These are phyloP conservation scores for Hypomecis punctinalis DNA, from an alignment of 2,888 invertebrate species.

Conservation along the genomic window DNA sequence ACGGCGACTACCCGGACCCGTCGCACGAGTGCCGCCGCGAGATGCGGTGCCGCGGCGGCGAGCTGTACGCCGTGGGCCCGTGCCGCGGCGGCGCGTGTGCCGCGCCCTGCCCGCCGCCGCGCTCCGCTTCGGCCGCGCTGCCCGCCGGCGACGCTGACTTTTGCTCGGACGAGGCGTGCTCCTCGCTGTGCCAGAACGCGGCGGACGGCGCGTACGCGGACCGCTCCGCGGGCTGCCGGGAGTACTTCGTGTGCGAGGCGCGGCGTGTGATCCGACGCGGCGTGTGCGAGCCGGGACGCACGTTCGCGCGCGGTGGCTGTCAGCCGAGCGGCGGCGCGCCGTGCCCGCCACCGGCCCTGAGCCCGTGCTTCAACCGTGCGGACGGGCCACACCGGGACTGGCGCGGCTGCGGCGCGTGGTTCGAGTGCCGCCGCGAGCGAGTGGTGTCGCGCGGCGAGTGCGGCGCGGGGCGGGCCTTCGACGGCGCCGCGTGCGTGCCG, in stretches of 20 bases:
- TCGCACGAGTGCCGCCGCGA: constrained; percentile 84
- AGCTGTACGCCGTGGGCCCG: constrained; percentile 67
- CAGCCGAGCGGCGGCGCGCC: constrained; percentile 70
- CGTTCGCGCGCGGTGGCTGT: constrained; percentile 83
- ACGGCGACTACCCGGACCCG: constrained; percentile 84
- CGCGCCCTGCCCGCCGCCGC: constrained; percentile 70
- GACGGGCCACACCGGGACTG: constrained; percentile 78
- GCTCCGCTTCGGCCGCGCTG: constrained; percentile 71
- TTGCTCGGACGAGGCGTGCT: constrained; percentile 78
- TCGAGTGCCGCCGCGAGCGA: constrained; percentile 77
- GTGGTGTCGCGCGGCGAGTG: constrained; percentile 78
- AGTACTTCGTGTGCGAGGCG: constrained; percentile 85
- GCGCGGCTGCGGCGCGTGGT: constrained; percentile 79
- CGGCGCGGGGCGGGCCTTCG: constrained; percentile 75
- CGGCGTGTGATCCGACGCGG: constrained; percentile 81
- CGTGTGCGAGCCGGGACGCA: constrained; percentile 80
- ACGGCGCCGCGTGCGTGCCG: constrained; percentile 77
- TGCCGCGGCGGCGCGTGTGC: constrained; percentile 62
- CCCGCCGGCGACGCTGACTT: constrained; percentile 82
- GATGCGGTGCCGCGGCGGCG: constrained; percentile 79
- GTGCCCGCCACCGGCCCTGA: constrained; percentile 77
- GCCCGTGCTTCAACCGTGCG: constrained; percentile 75
- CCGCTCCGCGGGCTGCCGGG: constrained; percentile 81
- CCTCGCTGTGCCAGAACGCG: constrained; percentile 79
- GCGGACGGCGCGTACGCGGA: constrained; percentile 85